A percentile compares a stretch with the other conserved stretches of the same genome.
These are phyloP conservation scores for Ictalurus punctatus DNA, from an alignment of 2,113 vertebrate species.

Conservation along the genomic window DNA sequence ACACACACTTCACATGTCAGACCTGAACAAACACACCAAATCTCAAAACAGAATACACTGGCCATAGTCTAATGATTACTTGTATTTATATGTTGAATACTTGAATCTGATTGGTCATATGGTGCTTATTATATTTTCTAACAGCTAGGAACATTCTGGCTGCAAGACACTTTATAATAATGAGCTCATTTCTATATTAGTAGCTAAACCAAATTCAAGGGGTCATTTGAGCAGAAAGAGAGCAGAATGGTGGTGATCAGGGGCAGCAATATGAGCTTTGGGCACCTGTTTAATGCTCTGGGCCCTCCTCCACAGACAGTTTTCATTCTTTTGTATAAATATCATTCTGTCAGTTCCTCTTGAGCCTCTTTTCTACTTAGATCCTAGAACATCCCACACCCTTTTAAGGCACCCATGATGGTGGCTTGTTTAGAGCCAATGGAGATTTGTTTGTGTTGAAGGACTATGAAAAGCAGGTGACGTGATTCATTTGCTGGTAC, in stretches of 20 bases:
- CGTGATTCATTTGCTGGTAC: constrained; percentile 38
- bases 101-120: not conserved
- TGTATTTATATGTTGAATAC: not conserved
- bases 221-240: not conserved
- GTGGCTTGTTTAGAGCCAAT: constrained; percentile 38
- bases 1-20: not conserved
- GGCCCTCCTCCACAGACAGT: not conserved
- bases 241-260: not conserved
- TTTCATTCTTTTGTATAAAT: constrained; percentile 13
- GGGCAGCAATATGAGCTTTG: not conserved
- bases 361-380: not conserved
- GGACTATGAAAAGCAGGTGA: constrained; percentile 36
- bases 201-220: not conserved
- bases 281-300: not conserved
- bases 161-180: not conserved
- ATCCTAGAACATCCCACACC: not conserved
- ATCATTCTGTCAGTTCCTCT: not conserved
- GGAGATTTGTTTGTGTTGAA: constrained; percentile 51
- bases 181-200: not conserved
- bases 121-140: not conserved
- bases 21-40: not conserved
- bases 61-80: not conserved
- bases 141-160: not conserved
- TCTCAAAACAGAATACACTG: not conserved
- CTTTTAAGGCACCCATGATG: constrained; percentile 32